Percentiles rank a stretch among this genome's conserved stretches.
These are phyloP conservation scores for Cryptotermes secundus DNA, from an alignment of 1,140 invertebrate genomes.

Conservation along the genomic window DNA sequence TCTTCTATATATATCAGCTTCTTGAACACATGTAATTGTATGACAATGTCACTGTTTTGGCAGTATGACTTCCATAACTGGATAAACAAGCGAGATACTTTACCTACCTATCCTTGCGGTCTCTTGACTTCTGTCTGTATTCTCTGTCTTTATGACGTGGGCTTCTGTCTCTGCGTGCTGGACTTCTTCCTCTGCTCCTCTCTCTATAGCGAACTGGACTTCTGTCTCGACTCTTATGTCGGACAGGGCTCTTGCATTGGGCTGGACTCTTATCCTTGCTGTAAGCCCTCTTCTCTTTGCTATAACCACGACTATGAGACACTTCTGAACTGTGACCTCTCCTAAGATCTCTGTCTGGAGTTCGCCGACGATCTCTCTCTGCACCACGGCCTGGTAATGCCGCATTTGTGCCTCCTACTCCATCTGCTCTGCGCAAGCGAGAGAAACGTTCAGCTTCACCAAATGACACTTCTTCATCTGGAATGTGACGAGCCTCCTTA, in stretches of 20 bases:
- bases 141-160: conserved; percentile 39
- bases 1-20: too few species aligned
- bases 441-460: conserved; percentile 51
- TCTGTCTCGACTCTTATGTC: conserved; percentile 43
- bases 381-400: conserved; percentile 29
- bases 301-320: conserved; percentile 34
- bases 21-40: too few species aligned
- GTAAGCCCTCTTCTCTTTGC: conserved; percentile 35
- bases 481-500: conserved; percentile 49
- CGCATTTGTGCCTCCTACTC: background rate
- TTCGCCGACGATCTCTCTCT: conserved; percentile 37
- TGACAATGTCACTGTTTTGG: too few species aligned
- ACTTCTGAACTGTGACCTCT: conserved; percentile 31
- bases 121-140: background rate
- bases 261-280: conserved; percentile 37
- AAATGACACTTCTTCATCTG: conserved; percentile 55
- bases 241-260: conserved; percentile 43
- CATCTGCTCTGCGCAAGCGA: conserved; percentile 27
- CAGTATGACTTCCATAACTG: too few species aligned
- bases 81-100: background rate
- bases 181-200: conserved; percentile 26
- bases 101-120: conserved; percentile 30
- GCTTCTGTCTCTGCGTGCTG: conserved; percentile 41
- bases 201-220: conserved; percentile 1
- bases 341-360: conserved; percentile 40